These are phyloP conservation scores for Eubucco bourcierii DNA, from an alignment of 2,113 vertebrate genomes.

Conservation along the genomic window DNA sequence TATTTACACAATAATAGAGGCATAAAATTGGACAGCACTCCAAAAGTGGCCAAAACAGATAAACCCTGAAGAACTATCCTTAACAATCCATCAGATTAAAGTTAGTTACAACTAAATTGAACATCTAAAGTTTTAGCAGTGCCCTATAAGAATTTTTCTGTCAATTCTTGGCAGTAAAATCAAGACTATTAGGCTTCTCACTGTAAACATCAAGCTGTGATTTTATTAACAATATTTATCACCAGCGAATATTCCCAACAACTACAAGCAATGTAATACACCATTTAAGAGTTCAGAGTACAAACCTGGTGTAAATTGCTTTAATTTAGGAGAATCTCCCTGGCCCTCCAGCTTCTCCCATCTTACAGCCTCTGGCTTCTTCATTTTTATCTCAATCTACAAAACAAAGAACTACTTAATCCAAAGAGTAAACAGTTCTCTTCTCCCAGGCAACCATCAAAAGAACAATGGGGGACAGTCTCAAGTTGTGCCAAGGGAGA, in stretches of 20 bases:
- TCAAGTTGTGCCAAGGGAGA: too few relatives aligned
- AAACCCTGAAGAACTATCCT: not conserved
- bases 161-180: not conserved
- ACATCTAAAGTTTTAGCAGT: not conserved
- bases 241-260: not conserved
- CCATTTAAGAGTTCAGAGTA: conserved; percentile 34
- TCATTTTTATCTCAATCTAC: conserved; percentile 98
- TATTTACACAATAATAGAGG: not conserved
- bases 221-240: not conserved
- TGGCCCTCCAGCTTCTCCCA: conserved; percentile 96
- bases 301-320: conserved; percentile 89
- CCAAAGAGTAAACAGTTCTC: not conserved
- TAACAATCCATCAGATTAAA: not conserved
- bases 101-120: not conserved
- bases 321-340: conserved; percentile 78
- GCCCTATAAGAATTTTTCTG: not conserved
- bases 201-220: not conserved
- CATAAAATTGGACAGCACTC: not conserved
- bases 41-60: not conserved
- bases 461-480: too few relatives aligned
- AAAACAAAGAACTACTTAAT: conserved; percentile 37
- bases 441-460: too few relatives aligned
- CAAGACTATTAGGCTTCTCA: not conserved
- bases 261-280: not conserved
- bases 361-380: conserved; percentile 91